Base-by-base conservation (phyloP, 2,113 vertebrate genomes). In the Motacilla tschutschensis region DNA sequence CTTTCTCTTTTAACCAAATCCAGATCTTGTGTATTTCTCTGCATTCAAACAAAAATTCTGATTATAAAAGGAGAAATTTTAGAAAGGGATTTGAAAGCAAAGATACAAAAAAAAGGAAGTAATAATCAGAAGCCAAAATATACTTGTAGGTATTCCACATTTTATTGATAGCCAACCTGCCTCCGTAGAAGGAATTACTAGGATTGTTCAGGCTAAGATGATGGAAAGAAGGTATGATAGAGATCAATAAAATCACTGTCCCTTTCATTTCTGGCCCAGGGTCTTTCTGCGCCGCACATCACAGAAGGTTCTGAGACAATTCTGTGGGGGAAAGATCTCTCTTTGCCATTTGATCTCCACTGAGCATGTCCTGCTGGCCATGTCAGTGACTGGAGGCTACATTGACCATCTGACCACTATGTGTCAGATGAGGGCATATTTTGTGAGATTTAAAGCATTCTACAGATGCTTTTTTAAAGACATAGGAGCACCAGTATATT, bases 311-410 rank as follows among this genome's bases (percentile, higher is more conserved):
- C 43, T 71, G 57, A 77, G 33, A 59, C 63, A 74, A 66, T 54
- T 71, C n/a, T 6, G 14, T 2, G 1, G 7, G 28, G 3, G 11
- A 36, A 28, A 55, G 36, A 25, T 38, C 26, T 17, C 13, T 47
- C 69, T 73, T 47, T 77, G 12, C 25, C 33, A 6, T 31, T 16
- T 71, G 24, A 70, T 54, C 10, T 77, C 70, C 51, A 46, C 35
- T 77, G 59, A 73, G 3, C 1, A 1, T 54, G 58, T 79, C 5
- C 14, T 77, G 38, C 12, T 88, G 69, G 16, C 40, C 28, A 25
- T 57, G 17, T 4, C 28, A 73, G 12, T 0, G 2, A 31, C 10
- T 0, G 0, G 7, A 59, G 26, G 20, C 14, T 48, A 35, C 5
- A 38, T 5, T 69, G 33, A 70, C n/a, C 15, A 9, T n/a, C 43